These are phyloP conservation scores for Brachyhypopomus gauderio DNA, from an alignment of 2,113 vertebrate species.

Conservation along the genomic window DNA sequence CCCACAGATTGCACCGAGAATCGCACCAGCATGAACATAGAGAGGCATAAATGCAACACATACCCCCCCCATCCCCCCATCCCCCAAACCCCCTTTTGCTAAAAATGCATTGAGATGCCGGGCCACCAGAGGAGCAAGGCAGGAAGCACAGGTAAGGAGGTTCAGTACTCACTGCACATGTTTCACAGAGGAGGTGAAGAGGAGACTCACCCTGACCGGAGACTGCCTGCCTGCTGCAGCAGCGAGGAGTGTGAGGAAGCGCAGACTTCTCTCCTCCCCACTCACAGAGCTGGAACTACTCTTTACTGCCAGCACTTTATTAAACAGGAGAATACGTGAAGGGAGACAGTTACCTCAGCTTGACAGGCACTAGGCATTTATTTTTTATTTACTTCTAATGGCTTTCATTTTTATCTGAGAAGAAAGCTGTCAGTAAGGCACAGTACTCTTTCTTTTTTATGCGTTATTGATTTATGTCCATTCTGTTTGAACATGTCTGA, in stretches of 20 bases:
- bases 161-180: slow-evolving; percentile 51
- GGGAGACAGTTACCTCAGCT: slow-evolving; percentile 40
- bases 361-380: background rate
- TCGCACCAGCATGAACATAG: background rate
- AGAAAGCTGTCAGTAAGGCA: background rate
- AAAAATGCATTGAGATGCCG: slow-evolving; percentile 17
- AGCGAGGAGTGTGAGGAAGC: slow-evolving; percentile 18
- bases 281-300: slow-evolving; percentile 39
- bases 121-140: background rate
- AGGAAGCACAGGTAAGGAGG: slow-evolving; percentile 35
- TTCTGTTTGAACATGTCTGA: background rate
- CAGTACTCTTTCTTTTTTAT: background rate
- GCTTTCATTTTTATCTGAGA: too few relatives aligned
- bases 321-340: slow-evolving; percentile 37
- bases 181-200: slow-evolving; percentile 41
- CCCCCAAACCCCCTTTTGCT: background rate
- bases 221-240: slow-evolving; percentile 52
- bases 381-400: background rate
- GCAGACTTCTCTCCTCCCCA: slow-evolving; percentile 63
- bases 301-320: slow-evolving; percentile 52
- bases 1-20: background rate
- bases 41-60: background rate
- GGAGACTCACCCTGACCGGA: slow-evolving; percentile 54
- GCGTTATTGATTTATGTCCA: slow-evolving; percentile 22
- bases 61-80: too few relatives aligned